These are phyloP conservation scores for Rhagonycha fulva DNA, from an alignment of 2,888 invertebrate species.

Conservation along the genomic window DNA sequence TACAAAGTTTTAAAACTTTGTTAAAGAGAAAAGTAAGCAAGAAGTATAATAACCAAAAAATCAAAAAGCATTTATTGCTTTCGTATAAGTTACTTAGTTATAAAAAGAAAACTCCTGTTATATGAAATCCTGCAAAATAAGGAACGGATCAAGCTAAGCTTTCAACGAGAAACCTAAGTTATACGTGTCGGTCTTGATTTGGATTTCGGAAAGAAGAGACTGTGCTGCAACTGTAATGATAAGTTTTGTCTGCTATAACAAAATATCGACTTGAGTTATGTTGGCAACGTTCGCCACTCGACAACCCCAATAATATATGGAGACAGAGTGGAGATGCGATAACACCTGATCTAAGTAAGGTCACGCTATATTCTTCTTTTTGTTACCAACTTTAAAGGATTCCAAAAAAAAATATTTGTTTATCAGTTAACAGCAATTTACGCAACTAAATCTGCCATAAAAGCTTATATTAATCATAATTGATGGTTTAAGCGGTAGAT, in stretches of 20 bases:
- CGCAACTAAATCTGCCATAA: neutral
- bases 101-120: constrained; percentile 29
- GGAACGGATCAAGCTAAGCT: constrained; percentile 40
- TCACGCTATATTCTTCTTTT: constrained; percentile 36
- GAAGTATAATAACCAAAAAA: constrained; percentile 26
- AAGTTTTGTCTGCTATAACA: constrained; percentile 38
- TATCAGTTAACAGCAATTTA: neutral
- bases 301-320: constrained; percentile 46
- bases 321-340: constrained; percentile 50
- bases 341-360: constrained; percentile 50
- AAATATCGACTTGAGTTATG: constrained; percentile 44
- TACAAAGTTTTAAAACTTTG: constrained; percentile 31
- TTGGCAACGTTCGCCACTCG: constrained; percentile 35
- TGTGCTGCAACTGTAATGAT: constrained; percentile 38
- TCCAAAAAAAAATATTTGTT: neutral
- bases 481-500: constrained; percentile 22
- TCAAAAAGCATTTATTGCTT: constrained; percentile 21
- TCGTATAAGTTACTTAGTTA: constrained; percentile 34
- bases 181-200: constrained; percentile 37
- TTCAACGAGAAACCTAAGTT: constrained; percentile 27
- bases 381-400: neutral
- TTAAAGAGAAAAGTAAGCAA: constrained; percentile 32
- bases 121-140: constrained; percentile 38
- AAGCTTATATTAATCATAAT: constrained; percentile 24
- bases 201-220: constrained; percentile 32